Base-by-base conservation (phyloP, 2,113 vertebrate genomes). In the Riparia riparia region DNA sequence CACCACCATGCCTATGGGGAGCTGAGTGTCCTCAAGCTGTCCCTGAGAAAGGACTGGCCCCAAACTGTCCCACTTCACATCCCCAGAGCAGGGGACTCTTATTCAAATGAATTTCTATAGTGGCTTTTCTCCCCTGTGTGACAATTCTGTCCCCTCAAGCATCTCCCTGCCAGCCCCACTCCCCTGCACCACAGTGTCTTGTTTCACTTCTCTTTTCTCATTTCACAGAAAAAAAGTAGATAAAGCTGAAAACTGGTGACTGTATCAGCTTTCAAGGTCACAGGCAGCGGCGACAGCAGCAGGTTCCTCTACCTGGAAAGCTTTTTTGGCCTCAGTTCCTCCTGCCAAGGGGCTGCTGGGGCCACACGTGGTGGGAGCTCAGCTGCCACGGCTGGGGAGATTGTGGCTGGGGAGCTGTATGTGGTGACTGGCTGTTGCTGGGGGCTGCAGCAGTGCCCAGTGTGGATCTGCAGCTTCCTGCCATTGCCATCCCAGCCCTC, bases 1-100 rank as follows among this genome's bases (percentile, higher is more conserved):
- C 4, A 0, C 14, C 17, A 2, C 42, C 0, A 0, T 41, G 24
- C 13, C 45, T 49, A 5, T 0, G 0, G 32, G 41, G 31, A 28
- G 45, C 90, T 12, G 63, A 28, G 65, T 8, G 32, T 15, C 29
- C 61, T 41, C 2, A 19, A 15, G 42, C 28, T 39, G 56, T 17
- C 7, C 31, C 47, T 5, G 17, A 54, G 60, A 41, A 54, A 57
- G 34, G 28, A 57, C 20, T 42, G 29, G 39, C 34, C 21, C 26
- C 1, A 74, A 49, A 37, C 3, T 25, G 8, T 29, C 37, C 41
- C 47, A 10, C n/a, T 5, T 26, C n/a, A 49, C 0, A 1, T 24
- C 25, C 51, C 47, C 10, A 0, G 37, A 19, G 57, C 60, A 56
- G 26, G 16, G 65, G 32, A 41, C 18, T 51, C 49, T 49, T 21